Evolutionary conservation across 2,888 invertebrate species (phyloP).

Genomic region (Seira ritae): DNA sequence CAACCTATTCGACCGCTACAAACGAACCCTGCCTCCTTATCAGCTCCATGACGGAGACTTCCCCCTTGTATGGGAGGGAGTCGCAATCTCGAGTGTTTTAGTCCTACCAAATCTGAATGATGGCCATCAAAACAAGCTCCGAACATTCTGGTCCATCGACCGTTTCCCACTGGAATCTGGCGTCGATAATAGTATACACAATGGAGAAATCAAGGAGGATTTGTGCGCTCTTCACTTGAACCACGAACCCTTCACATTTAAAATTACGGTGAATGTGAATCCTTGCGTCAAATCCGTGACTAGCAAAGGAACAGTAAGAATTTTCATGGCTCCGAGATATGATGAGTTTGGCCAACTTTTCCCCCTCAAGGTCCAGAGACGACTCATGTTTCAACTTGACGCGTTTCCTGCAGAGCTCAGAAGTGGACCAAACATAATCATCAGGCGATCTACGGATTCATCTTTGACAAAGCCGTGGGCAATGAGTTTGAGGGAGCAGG

Average conservation of each 20-base stretch:
- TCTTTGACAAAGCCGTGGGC: conserved; percentile 51
- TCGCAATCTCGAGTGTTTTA: conserved; percentile 32
- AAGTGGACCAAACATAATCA: conserved; percentile 48
- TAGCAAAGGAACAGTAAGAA: conserved; percentile 46
- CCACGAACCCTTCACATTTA: conserved; percentile 56
- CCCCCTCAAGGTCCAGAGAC: conserved; percentile 38
- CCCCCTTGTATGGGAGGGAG: conserved; percentile 58
- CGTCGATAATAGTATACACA: conserved; percentile 48
- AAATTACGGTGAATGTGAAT: conserved; percentile 15
- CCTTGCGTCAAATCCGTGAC: conserved; percentile 38
- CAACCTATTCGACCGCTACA: conserved; percentile 86
- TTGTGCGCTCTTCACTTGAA: conserved; percentile 56
- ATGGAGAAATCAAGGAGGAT: conserved; percentile 31
- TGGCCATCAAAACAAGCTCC: conserved; percentile 35
- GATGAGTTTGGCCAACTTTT: conserved; percentile 40
- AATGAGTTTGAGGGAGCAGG: conserved; percentile 13
- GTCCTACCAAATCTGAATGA: conserved; percentile 13
- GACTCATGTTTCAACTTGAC: conserved; percentile 60
- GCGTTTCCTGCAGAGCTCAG: conserved; percentile 75
- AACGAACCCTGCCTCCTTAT: conserved; percentile 83
- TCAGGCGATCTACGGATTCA: conserved; percentile 25
- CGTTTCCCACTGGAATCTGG: conserved; percentile 46
- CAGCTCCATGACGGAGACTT: conserved; percentile 37
- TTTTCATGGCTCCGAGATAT: conserved; percentile 57
- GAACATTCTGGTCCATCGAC: conserved; percentile 42